Base-by-base conservation (phyloP, 2,797 vertebrate genomes). In the Ceyx erithaca region DNA sequence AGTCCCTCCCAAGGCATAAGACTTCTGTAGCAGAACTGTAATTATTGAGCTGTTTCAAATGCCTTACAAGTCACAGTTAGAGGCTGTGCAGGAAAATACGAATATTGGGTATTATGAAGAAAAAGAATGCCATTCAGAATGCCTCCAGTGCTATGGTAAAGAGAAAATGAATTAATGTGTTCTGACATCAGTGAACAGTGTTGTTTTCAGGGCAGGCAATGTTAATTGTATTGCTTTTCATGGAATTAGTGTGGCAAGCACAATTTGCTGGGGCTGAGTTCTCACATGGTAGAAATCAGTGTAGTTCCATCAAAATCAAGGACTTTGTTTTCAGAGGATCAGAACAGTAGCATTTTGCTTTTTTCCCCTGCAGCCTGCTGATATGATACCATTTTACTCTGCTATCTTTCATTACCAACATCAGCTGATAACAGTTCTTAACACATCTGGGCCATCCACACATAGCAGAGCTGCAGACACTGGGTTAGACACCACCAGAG, bases 1-100 rank as follows among this genome's bases (percentile, higher is more conserved):
- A 10, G n/a, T 84, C 61, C 43, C 35, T 79, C 33, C 43, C 54
- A 85, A 81, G 49, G 46, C 45, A 66, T 35, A 85, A 71, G 9
- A 64, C 5, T 69, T 77, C 33, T 40, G 35, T 46, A 68, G 67
- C 25, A 81, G 67, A 78, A 57, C n/a, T 68, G 69, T 73, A 79
- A 84, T 91, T 85, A 89, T 21, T 70, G 61, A 89, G 49, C 37
- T 83, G 17, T 90, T 87, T 82, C 75, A 77, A 91, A 85, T 19
- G 54, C 18, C 45, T 73, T 37, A 41, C 35, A 67, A 75, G 40
- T 40, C 77, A 80, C 54, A 68, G 64, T 59, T n/a, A 72, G 90
- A 85, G 67, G 48, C 37, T 0, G 0, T 41, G n/a, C 20, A 54
- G 69, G 43, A 51, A 90, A 87, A 77, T 46, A 84, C 8, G 31